Evolutionary conservation across 2,113 vertebrate species (phyloP).

Genomic region (Corydoras sp.): DNA sequence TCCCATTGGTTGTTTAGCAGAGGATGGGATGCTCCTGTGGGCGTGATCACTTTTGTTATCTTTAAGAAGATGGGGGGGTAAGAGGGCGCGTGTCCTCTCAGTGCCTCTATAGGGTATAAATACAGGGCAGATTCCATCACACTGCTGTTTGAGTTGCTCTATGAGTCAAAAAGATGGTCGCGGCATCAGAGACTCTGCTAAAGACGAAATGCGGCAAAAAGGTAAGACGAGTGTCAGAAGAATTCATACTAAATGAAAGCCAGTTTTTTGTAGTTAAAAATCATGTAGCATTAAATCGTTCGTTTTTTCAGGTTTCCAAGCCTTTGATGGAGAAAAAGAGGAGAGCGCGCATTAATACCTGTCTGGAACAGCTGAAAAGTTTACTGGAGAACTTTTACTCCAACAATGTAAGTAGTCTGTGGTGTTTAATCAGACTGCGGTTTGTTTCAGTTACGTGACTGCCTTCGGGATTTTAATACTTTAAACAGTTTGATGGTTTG

Average conservation of each 20-base stretch:
- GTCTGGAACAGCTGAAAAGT: constrained; percentile 75
- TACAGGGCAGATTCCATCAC: constrained; percentile 32
- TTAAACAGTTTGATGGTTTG: neutral
- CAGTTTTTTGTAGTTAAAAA: no score
- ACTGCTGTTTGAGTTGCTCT: constrained; percentile 26
- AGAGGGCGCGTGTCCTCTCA: constrained; percentile 52
- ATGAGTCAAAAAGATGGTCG: constrained; percentile 56
- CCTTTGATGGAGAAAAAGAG: constrained; percentile 85
- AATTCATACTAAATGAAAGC: no score
- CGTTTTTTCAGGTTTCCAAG: constrained; percentile 72
- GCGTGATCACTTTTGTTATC: constrained; percentile 65
- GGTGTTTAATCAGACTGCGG: no score
- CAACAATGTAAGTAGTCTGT: constrained; percentile 65
- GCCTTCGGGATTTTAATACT: no score
- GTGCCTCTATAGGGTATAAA: constrained; percentile 58
- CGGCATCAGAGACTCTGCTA: constrained; percentile 49
- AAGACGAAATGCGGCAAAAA: constrained; percentile 57
- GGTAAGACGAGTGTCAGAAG: constrained; percentile 39
- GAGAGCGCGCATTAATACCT: constrained; percentile 80
- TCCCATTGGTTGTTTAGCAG: constrained; percentile 32
- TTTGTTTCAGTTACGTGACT: no score
- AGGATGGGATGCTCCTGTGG: constrained; percentile 41
- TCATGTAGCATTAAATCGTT: neutral
- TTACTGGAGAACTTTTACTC: constrained; percentile 79
- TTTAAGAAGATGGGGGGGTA: constrained; percentile 25